Evolutionary conservation across 2,113 vertebrate genomes (phyloP), one percentile per base, ranked within the genome.

Genomic region (Salvator merianae): DNA sequence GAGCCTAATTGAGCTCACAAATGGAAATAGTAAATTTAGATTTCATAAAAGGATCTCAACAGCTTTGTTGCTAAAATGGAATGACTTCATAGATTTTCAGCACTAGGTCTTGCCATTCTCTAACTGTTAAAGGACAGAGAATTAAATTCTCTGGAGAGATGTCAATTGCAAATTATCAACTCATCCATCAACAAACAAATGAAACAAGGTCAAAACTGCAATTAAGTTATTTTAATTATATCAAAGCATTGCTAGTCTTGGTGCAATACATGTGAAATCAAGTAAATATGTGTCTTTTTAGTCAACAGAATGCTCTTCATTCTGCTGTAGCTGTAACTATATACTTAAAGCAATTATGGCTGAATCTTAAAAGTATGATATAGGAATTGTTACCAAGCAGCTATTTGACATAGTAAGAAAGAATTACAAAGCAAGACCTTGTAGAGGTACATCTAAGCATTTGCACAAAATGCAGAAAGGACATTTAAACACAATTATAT

Each of bases 161-260:
- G 32, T 76, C 55, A 76, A 43, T 77, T 85, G 68, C 72, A 83
- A 24, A 62, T 88, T 89, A 73, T 72, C 53, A 83, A 72, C 4
- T 81, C 2, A 0, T 55, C 55, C 13, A 30, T 83, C 80, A 85
- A 32, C 77, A 88, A 85, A 30, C 81, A 88, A 86, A 72, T 68
- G 76, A 85, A 86, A 55, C 2, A 69, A 55, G 77, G 84, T 81
- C 55, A 81, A 38, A 47, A 68, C 16, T 81, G 55, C 65, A 81
- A 89, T 83, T 88, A 89, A 18, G 43, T 76, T 78, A 26, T 77
- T 82, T 34, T 85, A 69, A 86, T 82, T 85, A 62, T 73, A 78
- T 24, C 32, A 80, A n/a, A 4, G 65, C 81, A 38, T 68, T 38
- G 43, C 5, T 63, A 85, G 83, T 84, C 79, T 55, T 16, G 68